Evolutionary conservation across 2,888 invertebrate genomes (phyloP), one percentile per base, ranked within the genome.

Genomic region (Polydrusus cervinus): DNA sequence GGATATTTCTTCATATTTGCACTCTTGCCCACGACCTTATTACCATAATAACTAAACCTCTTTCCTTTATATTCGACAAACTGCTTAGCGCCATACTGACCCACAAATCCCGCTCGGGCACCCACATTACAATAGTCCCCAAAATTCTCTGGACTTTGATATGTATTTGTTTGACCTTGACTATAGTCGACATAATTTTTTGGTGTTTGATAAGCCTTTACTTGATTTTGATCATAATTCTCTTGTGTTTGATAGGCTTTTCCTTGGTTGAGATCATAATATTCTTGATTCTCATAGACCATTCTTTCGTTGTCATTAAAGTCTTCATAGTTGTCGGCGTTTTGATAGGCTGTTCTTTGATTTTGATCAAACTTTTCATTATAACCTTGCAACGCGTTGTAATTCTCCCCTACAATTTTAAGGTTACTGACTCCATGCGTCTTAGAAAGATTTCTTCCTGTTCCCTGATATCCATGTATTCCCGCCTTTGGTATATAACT

Each of bases 1-100:
- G 68, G 68, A 20, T 74, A 69, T 47, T 74, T 74, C 45, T 38
- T 61, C 38, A 20, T 13, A 3, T 13, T 18, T 40, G 13, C 25
- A 18, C 57, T 57, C 34, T 25, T 57, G 25, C 53, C 53, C 34
- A 14, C 34, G 11, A 49, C 45, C 10, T 25, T 34, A 9, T 14
- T 45, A 18, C 62, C 62, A 45, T 62, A 25, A 16, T n/a, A 62
- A 45, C 45, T 14, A n/a, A 11, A 11, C 11, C 38, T 38, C 10
- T 60, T 60, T 60, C 38, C 57, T 16, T 60, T 60, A 10, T 38
- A 60, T 3, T 38, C 38, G 3, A 38, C 38, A 16, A 10, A 38
- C 38, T 38, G 57, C 11, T 38, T 40, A 6, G 38, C 10, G 0
- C 38, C 57, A 38, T 60, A 60, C 8, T 14, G 9, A 0, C 16